Evolutionary conservation across 2,888 invertebrate genomes (phyloP).

Genomic region (Orthonevra nobilis): DNA sequence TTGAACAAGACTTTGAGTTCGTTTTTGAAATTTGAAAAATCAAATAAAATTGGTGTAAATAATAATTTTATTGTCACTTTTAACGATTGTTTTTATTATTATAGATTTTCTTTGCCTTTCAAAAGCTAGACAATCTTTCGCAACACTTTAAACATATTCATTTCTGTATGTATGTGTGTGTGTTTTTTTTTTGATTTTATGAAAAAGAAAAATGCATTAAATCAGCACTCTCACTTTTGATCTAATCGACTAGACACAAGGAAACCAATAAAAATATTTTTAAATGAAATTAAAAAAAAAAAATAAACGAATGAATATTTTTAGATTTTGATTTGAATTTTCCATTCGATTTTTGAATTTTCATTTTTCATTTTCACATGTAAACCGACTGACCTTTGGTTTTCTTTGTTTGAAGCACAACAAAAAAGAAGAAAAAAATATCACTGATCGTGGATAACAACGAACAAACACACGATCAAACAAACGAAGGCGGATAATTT

Average conservation of each 20-base stretch:
- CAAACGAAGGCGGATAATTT: no score
- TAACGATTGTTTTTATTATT: neutral
- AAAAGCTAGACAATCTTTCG: neutral
- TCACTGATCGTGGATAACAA: slow-evolving; percentile 47
- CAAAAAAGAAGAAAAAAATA: slow-evolving; percentile 9
- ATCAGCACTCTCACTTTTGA: slow-evolving; percentile 26
- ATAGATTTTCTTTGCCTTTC: neutral
- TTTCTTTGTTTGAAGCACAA: slow-evolving; percentile 47
- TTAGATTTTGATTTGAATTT: neutral
- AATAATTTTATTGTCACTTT: neutral
- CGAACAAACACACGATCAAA: slow-evolving; percentile 10
- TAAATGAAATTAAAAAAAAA: no score
- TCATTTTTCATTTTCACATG: no score
- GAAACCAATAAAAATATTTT: slow-evolving; percentile 1
- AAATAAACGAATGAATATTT: neutral
- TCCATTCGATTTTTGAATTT: slow-evolving; percentile 18
- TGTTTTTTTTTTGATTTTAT: neutral
- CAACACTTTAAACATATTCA: neutral
- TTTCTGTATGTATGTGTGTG: no score
- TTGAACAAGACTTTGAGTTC: no score
- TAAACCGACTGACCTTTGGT: slow-evolving; percentile 54
- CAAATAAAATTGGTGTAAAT: neutral
- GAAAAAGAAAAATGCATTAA: neutral
- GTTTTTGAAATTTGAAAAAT: neutral
- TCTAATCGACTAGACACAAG: neutral